Conservation (phyloP, 1,140 invertebrate species). For the Zaprionus ornatus region DNA sequence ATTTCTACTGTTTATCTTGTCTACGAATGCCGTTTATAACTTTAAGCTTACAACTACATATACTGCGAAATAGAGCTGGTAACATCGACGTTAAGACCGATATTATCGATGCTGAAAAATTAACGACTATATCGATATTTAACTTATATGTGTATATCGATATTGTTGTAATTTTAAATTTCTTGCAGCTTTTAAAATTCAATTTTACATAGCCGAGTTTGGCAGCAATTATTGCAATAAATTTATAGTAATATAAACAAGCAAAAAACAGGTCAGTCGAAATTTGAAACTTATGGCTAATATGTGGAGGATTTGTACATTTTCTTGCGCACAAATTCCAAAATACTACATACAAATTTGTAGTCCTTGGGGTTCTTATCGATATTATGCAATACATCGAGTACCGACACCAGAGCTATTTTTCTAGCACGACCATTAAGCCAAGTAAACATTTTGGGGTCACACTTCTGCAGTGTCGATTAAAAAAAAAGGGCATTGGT, state of each 20-base stretch:
- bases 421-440: neutral
- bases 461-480: conserved; percentile 15
- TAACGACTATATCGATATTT: neutral
- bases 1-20: conserved; percentile 61
- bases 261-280: too few relatives aligned
- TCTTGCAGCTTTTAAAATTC: neutral
- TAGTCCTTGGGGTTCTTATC: neutral
- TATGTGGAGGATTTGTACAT: neutral
- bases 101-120: neutral
- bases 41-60: conserved; percentile 57
- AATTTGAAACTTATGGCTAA: neutral
- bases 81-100: neutral
- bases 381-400: neutral
- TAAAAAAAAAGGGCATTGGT: neutral
- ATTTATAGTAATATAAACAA: too few relatives aligned
- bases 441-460: neutral
- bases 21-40: conserved; percentile 55
- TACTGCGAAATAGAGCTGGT: conserved; percentile 15
- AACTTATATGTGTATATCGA: neutral
- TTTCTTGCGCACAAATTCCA: neutral
- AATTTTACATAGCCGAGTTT: too few relatives aligned
- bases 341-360: neutral
- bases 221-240: too few relatives aligned
- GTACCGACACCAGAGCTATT: neutral
- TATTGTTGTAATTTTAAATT: neutral